phyloP scores from a whole-genome alignment of 2,797 vertebrate genomes.

The Bradypus variegatus region DNA sequence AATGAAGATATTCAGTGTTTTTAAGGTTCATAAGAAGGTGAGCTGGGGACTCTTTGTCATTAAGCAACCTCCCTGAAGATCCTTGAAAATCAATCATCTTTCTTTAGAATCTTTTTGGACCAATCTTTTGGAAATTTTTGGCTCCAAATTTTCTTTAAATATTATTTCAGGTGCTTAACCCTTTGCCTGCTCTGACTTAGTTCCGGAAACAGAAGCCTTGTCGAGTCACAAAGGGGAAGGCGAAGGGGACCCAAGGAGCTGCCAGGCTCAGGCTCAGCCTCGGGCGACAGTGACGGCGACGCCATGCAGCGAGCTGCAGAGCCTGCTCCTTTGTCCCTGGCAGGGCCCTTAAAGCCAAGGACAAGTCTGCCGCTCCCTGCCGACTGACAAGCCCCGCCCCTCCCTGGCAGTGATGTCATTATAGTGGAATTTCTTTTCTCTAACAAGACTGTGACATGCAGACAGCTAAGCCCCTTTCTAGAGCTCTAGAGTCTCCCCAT shows the following conservation, averaged over 20 bases:
- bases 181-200: background rate
- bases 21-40: background rate
- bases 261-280: background rate
- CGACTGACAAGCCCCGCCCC: background rate
- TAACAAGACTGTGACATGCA: background rate
- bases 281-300: no score
- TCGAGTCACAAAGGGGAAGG: accelerated
- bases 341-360: no score
- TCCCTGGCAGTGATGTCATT: background rate
- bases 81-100: background rate
- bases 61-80: background rate
- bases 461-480: background rate
- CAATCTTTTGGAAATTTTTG: background rate
- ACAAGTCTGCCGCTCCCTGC: background rate
- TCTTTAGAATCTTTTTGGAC: background rate
- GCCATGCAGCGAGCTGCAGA: accelerated
- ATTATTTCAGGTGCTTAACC: background rate
- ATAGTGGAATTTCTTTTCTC: background rate
- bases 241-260: accelerated
- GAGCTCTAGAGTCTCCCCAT: background rate
- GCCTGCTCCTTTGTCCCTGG: background rate
- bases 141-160: background rate
- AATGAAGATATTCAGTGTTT: background rate
- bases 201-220: background rate
- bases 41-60: background rate